phyloP scores from a whole-genome alignment of 2,888 invertebrate species.

The Cataglyphis rosenhaueri region DNA sequence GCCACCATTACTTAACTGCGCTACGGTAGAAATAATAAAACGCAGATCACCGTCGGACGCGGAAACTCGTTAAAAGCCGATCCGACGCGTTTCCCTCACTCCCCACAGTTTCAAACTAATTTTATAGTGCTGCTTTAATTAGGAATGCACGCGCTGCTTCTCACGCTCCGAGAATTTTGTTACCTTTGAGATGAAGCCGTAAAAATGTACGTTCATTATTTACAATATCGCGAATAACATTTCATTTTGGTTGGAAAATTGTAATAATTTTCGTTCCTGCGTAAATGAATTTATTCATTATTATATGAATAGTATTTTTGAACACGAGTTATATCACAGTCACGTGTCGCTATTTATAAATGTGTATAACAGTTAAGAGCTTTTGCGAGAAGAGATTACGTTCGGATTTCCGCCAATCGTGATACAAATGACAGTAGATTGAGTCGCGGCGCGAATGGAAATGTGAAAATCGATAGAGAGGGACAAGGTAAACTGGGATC shows the following conservation, averaged over 20 bases:
- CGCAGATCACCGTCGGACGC: conserved; percentile 75
- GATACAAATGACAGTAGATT: conserved; percentile 31
- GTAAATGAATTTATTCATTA: not conserved
- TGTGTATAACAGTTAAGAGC: not conserved
- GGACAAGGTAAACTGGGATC: not conserved
- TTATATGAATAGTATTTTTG: not conserved
- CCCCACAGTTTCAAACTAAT: conserved; percentile 31
- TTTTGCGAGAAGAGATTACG: conserved; percentile 24
- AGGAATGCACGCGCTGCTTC: conserved; percentile 6
- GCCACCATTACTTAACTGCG: conserved; percentile 77
- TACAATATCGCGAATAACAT: not conserved
- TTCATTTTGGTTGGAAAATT: not conserved
- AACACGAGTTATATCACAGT: not conserved
- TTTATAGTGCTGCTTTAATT: conserved; percentile 49
- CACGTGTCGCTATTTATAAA: not conserved
- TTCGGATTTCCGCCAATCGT: conserved; percentile 16
- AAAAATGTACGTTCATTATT: not conserved
- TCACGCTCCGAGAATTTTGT: conserved; percentile 37
- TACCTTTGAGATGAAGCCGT: not conserved
- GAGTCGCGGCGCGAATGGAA: conserved; percentile 13
- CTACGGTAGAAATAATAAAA: conserved; percentile 83
- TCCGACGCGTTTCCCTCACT: conserved; percentile 15
- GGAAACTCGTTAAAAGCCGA: conserved; percentile 49
- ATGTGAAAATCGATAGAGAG: conserved; percentile 22
- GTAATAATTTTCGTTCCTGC: not conserved